A percentile compares a stretch with the other conserved stretches of the same genome.
phyloP scores from a whole-genome alignment of 2,113 vertebrate genomes.

The Ascaphus truei region DNA sequence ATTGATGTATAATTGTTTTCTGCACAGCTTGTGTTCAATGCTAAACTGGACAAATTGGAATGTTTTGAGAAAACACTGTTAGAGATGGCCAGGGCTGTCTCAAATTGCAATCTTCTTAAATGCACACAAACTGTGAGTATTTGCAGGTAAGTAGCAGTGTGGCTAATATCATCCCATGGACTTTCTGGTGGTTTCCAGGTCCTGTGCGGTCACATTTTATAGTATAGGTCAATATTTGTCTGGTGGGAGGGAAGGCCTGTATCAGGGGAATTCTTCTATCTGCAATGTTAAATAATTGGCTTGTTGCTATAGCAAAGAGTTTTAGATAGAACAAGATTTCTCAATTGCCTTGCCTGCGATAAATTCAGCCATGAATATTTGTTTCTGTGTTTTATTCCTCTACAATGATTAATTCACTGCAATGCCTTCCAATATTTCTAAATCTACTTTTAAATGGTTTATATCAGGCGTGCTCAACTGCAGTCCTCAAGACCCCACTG shows the following conservation, averaged over 20 bases:
- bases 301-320: constrained; percentile 34
- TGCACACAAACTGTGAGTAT: background rate
- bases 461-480: too few relatives aligned
- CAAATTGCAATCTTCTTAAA: background rate
- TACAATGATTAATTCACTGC: constrained; percentile 5
- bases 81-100: background rate
- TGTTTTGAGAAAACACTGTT: background rate
- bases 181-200: too few relatives aligned
- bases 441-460: constrained; percentile 8
- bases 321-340: constrained; percentile 13
- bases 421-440: constrained; percentile 9
- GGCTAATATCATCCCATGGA: too few relatives aligned
- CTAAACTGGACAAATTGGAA: background rate
- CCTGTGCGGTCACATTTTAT: too few relatives aligned
- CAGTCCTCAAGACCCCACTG: too few relatives aligned
- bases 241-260: background rate
- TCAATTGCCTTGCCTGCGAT: background rate
- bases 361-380: constrained; percentile 17
- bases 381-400: constrained; percentile 11
- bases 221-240: too few relatives aligned
- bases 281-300: constrained; percentile 17
- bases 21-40: background rate
- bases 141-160: background rate
- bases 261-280: constrained; percentile 18
- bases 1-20: background rate